Conservation (phyloP, 2,888 invertebrate species). For the Habroteleia sp. region DNA sequence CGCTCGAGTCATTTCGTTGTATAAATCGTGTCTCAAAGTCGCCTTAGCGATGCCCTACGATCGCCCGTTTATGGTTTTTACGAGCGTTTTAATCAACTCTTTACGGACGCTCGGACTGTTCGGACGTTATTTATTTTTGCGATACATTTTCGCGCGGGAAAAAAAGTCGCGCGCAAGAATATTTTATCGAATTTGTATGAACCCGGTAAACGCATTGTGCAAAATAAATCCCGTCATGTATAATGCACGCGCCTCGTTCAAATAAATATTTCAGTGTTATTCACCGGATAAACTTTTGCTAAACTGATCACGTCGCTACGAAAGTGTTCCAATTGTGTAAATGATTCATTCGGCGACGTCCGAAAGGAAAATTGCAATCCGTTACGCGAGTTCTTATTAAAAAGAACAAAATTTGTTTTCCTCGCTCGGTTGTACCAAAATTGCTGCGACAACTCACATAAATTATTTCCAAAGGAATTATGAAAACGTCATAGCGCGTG, state of each 20-base stretch:
- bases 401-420: not conserved
- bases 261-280: conserved; percentile 33
- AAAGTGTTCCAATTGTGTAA: conserved; percentile 32
- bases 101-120: not conserved
- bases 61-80: too few relatives aligned
- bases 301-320: conserved; percentile 24
- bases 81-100: too few relatives aligned
- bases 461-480: too few relatives aligned
- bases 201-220: conserved; percentile 24
- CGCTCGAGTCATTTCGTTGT: too few relatives aligned
- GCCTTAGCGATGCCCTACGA: too few relatives aligned
- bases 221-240: conserved; percentile 36
- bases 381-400: conserved; percentile 5
- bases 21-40: too few relatives aligned
- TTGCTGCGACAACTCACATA: too few relatives aligned
- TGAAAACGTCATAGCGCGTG: too few relatives aligned
- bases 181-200: conserved; percentile 28
- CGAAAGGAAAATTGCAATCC: conserved; percentile 3
- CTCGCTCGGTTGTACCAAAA: too few relatives aligned
- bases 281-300: conserved; percentile 25
- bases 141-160: conserved; percentile 9
- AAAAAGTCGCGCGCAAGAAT: conserved; percentile 23
- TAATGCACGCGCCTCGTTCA: conserved; percentile 23
- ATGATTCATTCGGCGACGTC: conserved; percentile 19
- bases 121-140: conserved; percentile 24